Conservation (phyloP, 2,113 vertebrate genomes). For the Pelusios castaneus region DNA sequence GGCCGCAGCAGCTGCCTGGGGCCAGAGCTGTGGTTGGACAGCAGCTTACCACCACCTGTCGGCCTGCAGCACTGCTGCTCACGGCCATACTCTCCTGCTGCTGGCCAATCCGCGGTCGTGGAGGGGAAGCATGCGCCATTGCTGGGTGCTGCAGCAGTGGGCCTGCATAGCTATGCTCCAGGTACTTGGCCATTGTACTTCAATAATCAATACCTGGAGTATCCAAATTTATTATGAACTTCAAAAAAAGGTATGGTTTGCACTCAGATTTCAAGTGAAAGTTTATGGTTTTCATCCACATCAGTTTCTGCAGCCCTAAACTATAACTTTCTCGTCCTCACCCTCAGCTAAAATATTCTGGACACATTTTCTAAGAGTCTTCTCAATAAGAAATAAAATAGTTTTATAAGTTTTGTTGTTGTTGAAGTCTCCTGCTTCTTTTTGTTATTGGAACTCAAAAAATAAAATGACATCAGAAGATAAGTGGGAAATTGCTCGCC, state of each 20-base stretch:
- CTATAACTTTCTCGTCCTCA: not conserved
- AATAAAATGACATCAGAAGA: constrained; percentile 10
- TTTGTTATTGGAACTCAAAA: not conserved
- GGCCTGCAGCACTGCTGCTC: too few species aligned
- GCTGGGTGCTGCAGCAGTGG: too few species aligned
- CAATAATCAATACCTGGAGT: not conserved
- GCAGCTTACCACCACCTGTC: too few species aligned
- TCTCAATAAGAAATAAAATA: not conserved
- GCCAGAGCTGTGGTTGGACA: too few species aligned
- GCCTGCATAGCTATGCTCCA: too few species aligned
- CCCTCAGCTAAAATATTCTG: not conserved
- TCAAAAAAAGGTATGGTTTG: not conserved
- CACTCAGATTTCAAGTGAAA: not conserved
- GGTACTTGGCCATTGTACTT: not conserved
- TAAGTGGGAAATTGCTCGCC: constrained; percentile 5
- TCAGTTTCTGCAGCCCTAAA: not conserved
- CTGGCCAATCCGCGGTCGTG: too few species aligned
- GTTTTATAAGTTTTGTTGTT: not conserved
- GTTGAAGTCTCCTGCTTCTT: not conserved
- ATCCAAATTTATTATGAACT: not conserved
- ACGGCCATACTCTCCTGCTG: too few species aligned
- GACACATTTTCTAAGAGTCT: not conserved
- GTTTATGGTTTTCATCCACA: not conserved
- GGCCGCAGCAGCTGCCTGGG: too few species aligned
- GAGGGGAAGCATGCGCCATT: too few species aligned